Base-by-base conservation (phyloP, 2,113 vertebrate species). In the Lota lota region DNA sequence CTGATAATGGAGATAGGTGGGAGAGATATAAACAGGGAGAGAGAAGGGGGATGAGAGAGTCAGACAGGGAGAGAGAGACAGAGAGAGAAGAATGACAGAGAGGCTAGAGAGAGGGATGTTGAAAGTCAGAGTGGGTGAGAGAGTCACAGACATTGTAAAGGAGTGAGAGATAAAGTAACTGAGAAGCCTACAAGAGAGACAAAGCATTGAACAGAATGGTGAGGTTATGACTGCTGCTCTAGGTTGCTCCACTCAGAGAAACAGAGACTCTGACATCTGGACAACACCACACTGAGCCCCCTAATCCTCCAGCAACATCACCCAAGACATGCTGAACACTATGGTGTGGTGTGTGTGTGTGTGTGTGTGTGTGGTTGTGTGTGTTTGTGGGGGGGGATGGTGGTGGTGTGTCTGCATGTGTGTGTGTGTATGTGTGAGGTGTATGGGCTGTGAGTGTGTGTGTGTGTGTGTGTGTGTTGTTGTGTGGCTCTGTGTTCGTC, bases 81-180 rank as follows among this genome's bases (percentile, higher is more conserved):
- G 68, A 50, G 70, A 68, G 74, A 70, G 64, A 66, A 70, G 64
- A 66, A 65, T 57, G 77, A n/a, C n/a, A n/a, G n/a, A n/a, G n/a
- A n/a, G n/a, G n/a, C n/a, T n/a, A n/a, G n/a, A n/a, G n/a, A n/a
- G 33, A 74, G 72, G 21, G 14, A 74, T 74, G 85, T 87, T 77
- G 62, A 83, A 86, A 89, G 16, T n/a, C 53, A 56, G 53, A 47
- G 51, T 53, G 12, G 2, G 12, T 17, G 51, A 12, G 62, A 83
- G 86, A 89, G 16, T n/a, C 53, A 56, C 15, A 47, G 28, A 33
- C 28, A 33, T 33, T 33, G 28, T 4, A 33, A 33, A 33, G 28
- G 28, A 33, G 28, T 5, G 28, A 33, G 28, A 53, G 28, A 33
- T 33, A 33, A 33, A 33, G 28, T 33, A 33, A 33, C 28, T 33